These are phyloP conservation scores for Spilosoma lubricipeda DNA, from an alignment of 2,888 invertebrate species.

Conservation along the genomic window DNA sequence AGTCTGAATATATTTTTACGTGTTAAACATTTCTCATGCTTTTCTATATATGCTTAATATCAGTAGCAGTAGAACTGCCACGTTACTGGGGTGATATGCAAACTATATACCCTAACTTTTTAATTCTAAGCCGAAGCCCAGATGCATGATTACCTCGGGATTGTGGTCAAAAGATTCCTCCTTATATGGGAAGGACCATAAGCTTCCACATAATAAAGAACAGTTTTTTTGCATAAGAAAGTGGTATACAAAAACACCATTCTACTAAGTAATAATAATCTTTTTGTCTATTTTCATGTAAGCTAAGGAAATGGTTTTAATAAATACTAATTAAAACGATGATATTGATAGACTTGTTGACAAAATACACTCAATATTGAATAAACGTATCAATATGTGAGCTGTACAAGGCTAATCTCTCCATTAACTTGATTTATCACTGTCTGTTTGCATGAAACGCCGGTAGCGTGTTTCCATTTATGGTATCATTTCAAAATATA, in stretches of 20 bases:
- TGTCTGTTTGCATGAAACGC: conserved; percentile 38
- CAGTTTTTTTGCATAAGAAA: too few species aligned
- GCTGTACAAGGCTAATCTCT: conserved; percentile 30
- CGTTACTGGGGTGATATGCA: too few species aligned
- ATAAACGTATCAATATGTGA: conserved; percentile 11
- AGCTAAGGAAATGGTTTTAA: background rate
- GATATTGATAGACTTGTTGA: conserved; percentile 1
- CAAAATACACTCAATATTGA: background rate
- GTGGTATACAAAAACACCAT: too few species aligned
- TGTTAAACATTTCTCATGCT: background rate
- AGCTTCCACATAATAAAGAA: too few species aligned
- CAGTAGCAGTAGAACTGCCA: too few species aligned
- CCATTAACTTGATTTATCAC: conserved; percentile 43
- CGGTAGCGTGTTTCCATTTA: conserved; percentile 34
- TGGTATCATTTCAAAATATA: conserved; percentile 47
- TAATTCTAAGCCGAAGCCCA: too few species aligned
- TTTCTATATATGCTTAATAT: background rate
- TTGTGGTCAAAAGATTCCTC: too few species aligned
- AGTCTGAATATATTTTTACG: too few species aligned
- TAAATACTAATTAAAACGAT: background rate
- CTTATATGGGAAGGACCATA: too few species aligned
- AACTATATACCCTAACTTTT: too few species aligned
- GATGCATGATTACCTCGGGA: too few species aligned
- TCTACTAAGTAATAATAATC: background rate
- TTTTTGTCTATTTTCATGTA: too few species aligned